phyloP scores from a whole-genome alignment of 2,888 invertebrate genomes.

The Spodoptera exigua region DNA sequence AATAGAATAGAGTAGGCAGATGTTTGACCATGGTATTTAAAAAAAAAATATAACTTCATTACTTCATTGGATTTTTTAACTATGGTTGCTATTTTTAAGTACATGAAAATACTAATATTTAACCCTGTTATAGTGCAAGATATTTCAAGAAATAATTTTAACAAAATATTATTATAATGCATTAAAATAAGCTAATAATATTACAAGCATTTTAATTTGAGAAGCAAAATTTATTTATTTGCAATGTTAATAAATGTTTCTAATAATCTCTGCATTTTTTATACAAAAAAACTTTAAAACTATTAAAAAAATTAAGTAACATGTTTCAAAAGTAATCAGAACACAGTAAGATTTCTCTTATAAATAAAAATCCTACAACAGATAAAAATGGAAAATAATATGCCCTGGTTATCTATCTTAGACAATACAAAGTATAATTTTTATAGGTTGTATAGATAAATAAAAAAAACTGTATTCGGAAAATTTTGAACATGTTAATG shows the following conservation, averaged over 20 bases:
- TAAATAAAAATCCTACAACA: not conserved
- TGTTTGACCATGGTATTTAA: constrained; percentile 11
- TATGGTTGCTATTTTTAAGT: too few species aligned
- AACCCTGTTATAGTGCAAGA: too few species aligned
- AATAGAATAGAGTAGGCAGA: constrained; percentile 14
- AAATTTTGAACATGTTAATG: constrained; percentile 20
- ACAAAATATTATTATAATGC: too few species aligned
- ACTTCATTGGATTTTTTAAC: not conserved
- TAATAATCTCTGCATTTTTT: not conserved
- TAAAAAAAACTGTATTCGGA: constrained; percentile 20
- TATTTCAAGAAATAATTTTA: not conserved
- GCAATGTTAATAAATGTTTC: not conserved
- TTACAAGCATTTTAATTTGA: too few species aligned
- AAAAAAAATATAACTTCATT: constrained; percentile 4
- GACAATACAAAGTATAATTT: not conserved
- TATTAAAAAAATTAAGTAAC: constrained; percentile 1
- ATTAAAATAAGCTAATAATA: too few species aligned
- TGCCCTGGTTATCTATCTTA: not conserved
- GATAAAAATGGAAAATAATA: not conserved
- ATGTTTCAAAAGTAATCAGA: constrained; percentile 28
- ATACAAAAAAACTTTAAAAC: not conserved
- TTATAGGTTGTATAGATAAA: not conserved
- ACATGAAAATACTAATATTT: too few species aligned
- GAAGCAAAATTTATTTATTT: not conserved
- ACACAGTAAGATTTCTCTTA: constrained; percentile 9